These are phyloP conservation scores for Drosophila conformis DNA, from an alignment of 2,888 invertebrate genomes.

Conservation along the genomic window DNA sequence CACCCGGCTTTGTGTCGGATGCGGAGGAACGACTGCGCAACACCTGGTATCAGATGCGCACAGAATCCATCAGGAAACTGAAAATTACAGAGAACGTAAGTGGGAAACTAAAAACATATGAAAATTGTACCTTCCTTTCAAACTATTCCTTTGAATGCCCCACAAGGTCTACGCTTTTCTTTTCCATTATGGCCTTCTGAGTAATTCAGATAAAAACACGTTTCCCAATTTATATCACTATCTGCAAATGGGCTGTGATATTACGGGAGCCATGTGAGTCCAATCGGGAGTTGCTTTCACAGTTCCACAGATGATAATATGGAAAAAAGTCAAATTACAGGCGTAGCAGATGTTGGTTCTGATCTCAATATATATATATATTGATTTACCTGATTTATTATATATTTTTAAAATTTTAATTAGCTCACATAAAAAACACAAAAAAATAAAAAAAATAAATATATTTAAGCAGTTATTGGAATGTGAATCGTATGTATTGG, in stretches of 20 bases:
- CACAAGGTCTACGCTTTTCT: conserved; percentile 79
- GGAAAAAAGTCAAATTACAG: not conserved
- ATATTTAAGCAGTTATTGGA: conserved; percentile 5
- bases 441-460: not conserved
- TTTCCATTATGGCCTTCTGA: conserved; percentile 76
- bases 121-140: not conserved
- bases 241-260: conserved; percentile 67
- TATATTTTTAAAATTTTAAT: conserved; percentile 18
- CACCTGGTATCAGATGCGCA: conserved; percentile 76
- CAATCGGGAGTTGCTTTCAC: not conserved
- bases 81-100: conserved; percentile 79
- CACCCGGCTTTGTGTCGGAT: conserved; percentile 82
- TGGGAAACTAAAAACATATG: not conserved
- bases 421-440: not conserved
- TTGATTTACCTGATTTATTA: conserved; percentile 10
- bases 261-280: conserved; percentile 42
- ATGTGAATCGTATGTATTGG: not conserved
- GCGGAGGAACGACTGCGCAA: conserved; percentile 89
- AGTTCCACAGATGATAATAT: not conserved
- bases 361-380: conserved; percentile 4
- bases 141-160: not conserved
- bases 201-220: conserved; percentile 81
- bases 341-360: conserved; percentile 1
- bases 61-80: conserved; percentile 69
- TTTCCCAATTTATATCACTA: conserved; percentile 80